Evolutionary conservation across 2,113 vertebrate species (phyloP).

Genomic region (Gopherus evgoodei): DNA sequence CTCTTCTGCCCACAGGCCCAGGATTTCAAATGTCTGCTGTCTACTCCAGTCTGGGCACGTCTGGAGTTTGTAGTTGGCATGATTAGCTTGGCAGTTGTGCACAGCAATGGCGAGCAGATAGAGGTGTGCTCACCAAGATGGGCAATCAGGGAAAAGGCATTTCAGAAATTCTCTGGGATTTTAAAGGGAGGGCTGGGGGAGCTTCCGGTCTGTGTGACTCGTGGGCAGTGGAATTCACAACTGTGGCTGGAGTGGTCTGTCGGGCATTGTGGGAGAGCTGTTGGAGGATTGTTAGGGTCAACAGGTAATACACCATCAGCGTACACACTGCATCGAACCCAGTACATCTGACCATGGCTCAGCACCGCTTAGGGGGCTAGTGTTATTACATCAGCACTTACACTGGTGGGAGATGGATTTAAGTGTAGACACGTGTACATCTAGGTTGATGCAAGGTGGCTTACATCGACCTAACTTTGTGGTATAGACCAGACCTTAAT

Average conservation of each 20-base stretch:
- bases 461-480: neutral
- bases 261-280: neutral
- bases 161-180: neutral
- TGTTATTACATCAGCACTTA: neutral
- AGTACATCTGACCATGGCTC: neutral
- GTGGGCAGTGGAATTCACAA: neutral
- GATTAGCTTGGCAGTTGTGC: neutral
- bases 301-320: neutral
- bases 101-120: neutral
- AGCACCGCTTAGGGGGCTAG: neutral
- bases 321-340: too few species aligned
- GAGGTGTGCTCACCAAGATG: neutral
- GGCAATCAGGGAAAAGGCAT: neutral
- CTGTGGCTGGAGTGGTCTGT: neutral
- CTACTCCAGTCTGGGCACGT: neutral
- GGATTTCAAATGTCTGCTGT: neutral
- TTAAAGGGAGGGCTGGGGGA: neutral
- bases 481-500: neutral
- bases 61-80: neutral
- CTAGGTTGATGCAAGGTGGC: neutral
- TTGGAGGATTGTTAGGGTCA: neutral
- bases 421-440: neutral
- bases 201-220: neutral
- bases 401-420: neutral
- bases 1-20: too few species aligned